Conservation (phyloP, 2,113 vertebrate genomes). For the Notarius quadriscutis region DNA sequence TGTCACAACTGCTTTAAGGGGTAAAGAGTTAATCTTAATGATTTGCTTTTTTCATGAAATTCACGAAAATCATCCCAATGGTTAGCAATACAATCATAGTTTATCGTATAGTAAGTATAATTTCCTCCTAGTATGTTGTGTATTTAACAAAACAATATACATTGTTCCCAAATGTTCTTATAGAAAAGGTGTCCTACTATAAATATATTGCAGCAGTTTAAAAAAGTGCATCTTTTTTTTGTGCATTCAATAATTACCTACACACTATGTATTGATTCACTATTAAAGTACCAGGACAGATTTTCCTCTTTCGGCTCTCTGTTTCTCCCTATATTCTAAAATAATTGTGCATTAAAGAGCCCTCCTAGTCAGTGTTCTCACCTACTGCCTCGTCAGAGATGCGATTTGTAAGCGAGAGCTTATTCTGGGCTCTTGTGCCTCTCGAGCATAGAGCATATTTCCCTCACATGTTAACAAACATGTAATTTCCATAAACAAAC, state of each 20-base stretch:
- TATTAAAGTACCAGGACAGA: neutral
- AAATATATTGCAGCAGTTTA: neutral
- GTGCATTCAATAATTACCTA: neutral
- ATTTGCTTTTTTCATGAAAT: neutral
- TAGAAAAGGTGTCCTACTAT: neutral
- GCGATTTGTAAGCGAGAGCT: conserved; percentile 71
- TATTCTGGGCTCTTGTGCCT: conserved; percentile 77
- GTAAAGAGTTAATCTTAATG: neutral
- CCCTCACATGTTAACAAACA: conserved; percentile 81
- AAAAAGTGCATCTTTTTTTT: neutral
- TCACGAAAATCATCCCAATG: neutral
- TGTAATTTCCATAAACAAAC: conserved; percentile 81
- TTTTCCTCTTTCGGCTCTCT: neutral
- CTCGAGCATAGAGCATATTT: conserved; percentile 78
- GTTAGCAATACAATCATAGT: neutral
- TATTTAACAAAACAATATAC: neutral
- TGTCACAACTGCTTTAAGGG: too few relatives aligned
- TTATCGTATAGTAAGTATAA: neutral
- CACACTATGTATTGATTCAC: neutral
- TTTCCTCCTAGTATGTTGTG: neutral
- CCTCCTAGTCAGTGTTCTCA: conserved; percentile 70
- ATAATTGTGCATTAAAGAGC: conserved; percentile 60
- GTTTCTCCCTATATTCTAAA: conserved; percentile 9
- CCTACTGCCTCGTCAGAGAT: conserved; percentile 70
- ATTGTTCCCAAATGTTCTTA: neutral